Evolutionary conservation across 2,888 invertebrate genomes (phyloP).

Genomic region (Micoletzkya japonica): DNA sequence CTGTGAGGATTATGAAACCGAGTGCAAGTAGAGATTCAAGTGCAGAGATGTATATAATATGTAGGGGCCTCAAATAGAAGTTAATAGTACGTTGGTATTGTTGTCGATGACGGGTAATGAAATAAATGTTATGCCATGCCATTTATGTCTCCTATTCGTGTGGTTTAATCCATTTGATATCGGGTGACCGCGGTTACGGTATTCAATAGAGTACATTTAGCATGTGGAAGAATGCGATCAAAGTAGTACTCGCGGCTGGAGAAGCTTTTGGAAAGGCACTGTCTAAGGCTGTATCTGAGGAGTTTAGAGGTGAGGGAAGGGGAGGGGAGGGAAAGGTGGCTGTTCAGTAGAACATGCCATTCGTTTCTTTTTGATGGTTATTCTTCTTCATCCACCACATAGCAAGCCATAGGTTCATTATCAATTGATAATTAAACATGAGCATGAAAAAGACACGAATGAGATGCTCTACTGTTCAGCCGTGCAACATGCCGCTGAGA

Average conservation of each 20-base stretch:
- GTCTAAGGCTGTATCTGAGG: conserved; percentile 54
- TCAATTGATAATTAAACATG: background rate
- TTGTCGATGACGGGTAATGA: too few relatives aligned
- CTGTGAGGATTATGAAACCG: conserved; percentile 58
- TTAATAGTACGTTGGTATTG: too few relatives aligned
- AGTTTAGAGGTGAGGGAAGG: conserved; percentile 50
- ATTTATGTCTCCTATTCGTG: background rate
- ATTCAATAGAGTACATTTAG: too few relatives aligned
- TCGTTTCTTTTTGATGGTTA: conserved; percentile 11
- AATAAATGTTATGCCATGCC: too few relatives aligned
- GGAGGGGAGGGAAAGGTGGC: background rate
- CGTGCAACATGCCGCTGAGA: conserved; percentile 52
- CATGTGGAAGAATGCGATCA: conserved; percentile 27
- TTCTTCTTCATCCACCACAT: background rate
- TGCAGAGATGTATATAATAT: conserved; percentile 59
- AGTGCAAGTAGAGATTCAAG: conserved; percentile 59
- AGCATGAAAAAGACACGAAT: background rate
- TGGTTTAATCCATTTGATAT: background rate
- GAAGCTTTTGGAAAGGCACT: conserved; percentile 61
- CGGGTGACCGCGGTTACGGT: background rate
- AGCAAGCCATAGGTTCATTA: background rate
- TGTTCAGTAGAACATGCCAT: conserved; percentile 1
- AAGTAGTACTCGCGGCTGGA: conserved; percentile 53
- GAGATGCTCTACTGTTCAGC: conserved; percentile 40
- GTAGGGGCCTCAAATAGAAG: conserved; percentile 12